A percentile compares a stretch with the other conserved stretches of the same genome.
phyloP scores from a whole-genome alignment of 2,113 vertebrate genomes.

The Proteles cristata region DNA sequence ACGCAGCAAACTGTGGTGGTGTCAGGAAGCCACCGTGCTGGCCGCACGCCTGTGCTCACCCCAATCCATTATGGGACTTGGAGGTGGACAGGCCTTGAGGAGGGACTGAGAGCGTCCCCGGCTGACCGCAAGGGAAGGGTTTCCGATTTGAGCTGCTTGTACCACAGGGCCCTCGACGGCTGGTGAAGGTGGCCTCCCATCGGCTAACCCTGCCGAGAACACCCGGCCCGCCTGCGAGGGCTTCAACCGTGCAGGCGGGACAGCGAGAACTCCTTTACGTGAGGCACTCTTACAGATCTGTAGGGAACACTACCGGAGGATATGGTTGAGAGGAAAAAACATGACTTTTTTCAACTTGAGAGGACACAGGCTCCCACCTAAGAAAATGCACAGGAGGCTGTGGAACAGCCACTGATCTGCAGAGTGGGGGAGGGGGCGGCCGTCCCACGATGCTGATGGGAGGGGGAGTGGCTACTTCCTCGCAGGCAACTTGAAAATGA shows the following conservation, averaged over 20 bases:
- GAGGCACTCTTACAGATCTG: not conserved
- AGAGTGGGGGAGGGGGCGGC: accelerated
- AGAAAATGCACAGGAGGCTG: not conserved
- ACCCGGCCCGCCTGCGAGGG: not conserved
- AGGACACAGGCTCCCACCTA: not conserved
- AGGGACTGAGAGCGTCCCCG: not conserved
- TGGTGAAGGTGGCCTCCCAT: too few relatives aligned
- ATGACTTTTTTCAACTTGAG: not conserved
- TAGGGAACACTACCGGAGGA: not conserved
- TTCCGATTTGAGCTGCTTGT: not conserved
- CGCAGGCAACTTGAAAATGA: not conserved
- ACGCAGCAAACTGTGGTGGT: not conserved
- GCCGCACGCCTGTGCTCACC: not conserved
- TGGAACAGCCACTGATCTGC: accelerated
- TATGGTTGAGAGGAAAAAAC: not conserved
- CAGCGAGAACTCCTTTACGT: not conserved
- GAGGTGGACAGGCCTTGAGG: not conserved
- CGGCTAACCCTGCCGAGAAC: accelerated
- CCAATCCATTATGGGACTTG: too few relatives aligned
- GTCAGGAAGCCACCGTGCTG: too few relatives aligned
- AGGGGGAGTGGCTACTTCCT: not conserved
- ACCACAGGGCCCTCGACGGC: not conserved
- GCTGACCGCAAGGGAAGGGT: not conserved
- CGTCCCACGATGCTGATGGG: accelerated
- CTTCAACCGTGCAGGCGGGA: not conserved